Conservation (phyloP, 2,888 invertebrate species). For the Eutolmus rufibarbis region DNA sequence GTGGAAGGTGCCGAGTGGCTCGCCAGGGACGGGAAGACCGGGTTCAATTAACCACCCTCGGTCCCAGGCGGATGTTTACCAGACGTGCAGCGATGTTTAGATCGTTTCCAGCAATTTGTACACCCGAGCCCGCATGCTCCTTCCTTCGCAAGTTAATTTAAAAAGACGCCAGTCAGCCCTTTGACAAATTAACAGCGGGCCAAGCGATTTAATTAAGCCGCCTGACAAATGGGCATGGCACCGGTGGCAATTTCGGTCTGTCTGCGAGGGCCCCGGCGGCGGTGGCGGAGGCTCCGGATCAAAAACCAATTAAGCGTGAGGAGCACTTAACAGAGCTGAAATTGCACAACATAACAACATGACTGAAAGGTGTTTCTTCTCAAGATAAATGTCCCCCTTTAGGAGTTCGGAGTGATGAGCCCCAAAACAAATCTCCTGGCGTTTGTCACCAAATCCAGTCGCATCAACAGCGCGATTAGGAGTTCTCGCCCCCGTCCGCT, state of each 20-base stretch:
- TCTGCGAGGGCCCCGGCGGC: not conserved
- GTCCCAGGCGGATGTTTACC: not conserved
- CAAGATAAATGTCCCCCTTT: not conserved
- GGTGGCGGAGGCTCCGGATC: not conserved
- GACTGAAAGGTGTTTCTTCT: not conserved
- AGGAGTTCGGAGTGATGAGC: not conserved
- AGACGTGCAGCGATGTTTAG: not conserved
- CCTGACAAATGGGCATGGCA: not conserved
- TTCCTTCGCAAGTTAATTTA: not conserved
- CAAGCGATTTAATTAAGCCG: not conserved
- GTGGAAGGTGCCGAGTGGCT: not conserved
- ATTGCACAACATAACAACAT: not conserved
- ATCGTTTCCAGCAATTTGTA: not conserved
- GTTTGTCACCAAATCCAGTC: not conserved
- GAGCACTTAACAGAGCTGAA: not conserved
- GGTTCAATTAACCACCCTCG: not conserved
- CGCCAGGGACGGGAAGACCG: not conserved
- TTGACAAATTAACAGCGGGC: not conserved
- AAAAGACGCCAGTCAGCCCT: not conserved
- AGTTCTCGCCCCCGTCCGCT: not conserved
- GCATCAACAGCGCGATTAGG: not conserved
- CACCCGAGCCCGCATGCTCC: not conserved
- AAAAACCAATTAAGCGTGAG: not conserved
- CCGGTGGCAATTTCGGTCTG: not conserved
- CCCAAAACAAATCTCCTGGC: not conserved